These are phyloP conservation scores for Xestobium rufovillosum DNA, from an alignment of 2,888 invertebrate genomes.

Conservation along the genomic window DNA sequence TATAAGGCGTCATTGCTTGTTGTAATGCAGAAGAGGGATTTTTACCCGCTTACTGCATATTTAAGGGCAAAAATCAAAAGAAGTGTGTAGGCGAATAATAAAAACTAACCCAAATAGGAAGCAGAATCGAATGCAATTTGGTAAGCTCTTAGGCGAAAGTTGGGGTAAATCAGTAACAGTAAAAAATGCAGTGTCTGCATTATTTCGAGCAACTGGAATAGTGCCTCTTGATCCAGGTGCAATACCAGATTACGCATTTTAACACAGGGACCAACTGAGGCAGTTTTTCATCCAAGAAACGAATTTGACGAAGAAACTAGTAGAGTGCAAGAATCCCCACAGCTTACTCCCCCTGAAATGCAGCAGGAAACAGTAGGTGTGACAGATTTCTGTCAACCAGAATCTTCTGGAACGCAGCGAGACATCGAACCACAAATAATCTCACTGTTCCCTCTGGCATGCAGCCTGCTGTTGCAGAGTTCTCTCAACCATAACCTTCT, in stretches of 20 bases:
- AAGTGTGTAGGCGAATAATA: not conserved
- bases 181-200: not conserved
- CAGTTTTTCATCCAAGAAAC: not conserved
- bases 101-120: not conserved
- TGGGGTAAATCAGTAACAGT: not conserved
- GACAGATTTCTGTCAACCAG: not conserved
- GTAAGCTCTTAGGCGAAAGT: not conserved
- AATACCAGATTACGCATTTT: not conserved
- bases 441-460: no score
- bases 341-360: not conserved
- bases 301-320: no score
- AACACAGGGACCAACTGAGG: not conserved
- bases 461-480: no score
- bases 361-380: slow-evolving; percentile 2
- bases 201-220: slow-evolving; percentile 2
- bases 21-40: slow-evolving; percentile 29
- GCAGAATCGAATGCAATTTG: not conserved
- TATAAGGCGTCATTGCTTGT: slow-evolving; percentile 29
- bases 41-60: slow-evolving; percentile 2
- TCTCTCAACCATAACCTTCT: no score
- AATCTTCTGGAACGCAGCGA: not conserved
- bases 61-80: slow-evolving; percentile 1
- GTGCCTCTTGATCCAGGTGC: slow-evolving; percentile 3
- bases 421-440: not conserved
- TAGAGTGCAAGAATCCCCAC: not conserved